These are phyloP conservation scores for Labeo catla DNA, from an alignment of 2,113 vertebrate species.

Conservation along the genomic window DNA sequence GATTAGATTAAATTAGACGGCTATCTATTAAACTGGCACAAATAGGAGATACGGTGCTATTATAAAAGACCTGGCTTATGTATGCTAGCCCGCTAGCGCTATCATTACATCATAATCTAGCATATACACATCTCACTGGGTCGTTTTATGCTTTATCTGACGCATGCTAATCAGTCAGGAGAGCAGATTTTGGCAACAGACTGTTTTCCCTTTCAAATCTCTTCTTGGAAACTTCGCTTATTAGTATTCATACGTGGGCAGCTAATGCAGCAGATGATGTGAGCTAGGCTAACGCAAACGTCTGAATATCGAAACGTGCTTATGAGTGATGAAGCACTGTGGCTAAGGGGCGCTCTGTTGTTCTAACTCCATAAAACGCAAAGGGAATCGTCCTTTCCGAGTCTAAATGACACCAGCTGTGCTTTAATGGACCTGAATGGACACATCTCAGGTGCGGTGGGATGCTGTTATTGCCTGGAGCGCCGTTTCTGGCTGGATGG, in stretches of 20 bases:
- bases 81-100: not conserved
- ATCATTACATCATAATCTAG: slow-evolving; percentile 20
- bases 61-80: not conserved
- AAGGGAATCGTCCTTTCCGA: slow-evolving; percentile 10
- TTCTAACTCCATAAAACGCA: slow-evolving; percentile 19
- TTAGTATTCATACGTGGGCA: slow-evolving; percentile 12
- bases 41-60: not conserved
- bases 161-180: not conserved
- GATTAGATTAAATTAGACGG: slow-evolving; percentile 9
- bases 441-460: slow-evolving; percentile 42
- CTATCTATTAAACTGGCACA: slow-evolving; percentile 22
- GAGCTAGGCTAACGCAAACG: not conserved
- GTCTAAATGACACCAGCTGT: slow-evolving; percentile 43
- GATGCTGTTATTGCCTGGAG: slow-evolving; percentile 22
- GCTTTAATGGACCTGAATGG: slow-evolving; percentile 47
- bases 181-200: slow-evolving; percentile 3
- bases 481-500: slow-evolving; percentile 35
- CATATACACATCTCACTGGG: not conserved
- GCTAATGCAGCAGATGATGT: slow-evolving; percentile 25
- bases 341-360: slow-evolving; percentile 17
- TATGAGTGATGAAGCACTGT: slow-evolving; percentile 5
- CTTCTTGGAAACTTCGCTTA: not conserved
- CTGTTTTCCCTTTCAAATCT: slow-evolving; percentile 21
- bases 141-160: slow-evolving; percentile 11
- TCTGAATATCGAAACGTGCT: slow-evolving; percentile 7